Evolutionary conservation across 2,888 invertebrate species (phyloP), one percentile per base, ranked within the genome.

Genomic region (Amaurobius ferox): DNA sequence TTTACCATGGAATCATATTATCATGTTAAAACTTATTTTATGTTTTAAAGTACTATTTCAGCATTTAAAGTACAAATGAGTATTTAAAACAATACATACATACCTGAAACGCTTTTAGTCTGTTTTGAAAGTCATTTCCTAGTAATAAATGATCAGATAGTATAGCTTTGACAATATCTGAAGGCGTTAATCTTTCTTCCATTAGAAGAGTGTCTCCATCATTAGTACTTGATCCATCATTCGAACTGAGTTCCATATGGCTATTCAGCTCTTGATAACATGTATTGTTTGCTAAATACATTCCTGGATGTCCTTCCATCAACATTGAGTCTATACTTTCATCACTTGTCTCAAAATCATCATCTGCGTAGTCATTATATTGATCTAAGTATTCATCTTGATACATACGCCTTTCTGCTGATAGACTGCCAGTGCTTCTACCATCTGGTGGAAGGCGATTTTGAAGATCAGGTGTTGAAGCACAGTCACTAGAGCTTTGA

Each of bases 121-220:
- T 89, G 40, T 90, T 90, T 61, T 89, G 89, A 28, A 90, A 89
- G 66, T 93, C 93, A 11, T 93, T 93, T 88, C 94, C 92, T 90
- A 94, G 92, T 89, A 92, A 92, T 68, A 92, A 91, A 90, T 93
- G 93, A 90, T 94, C 94, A 16, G 91, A 91, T 44, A 94, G 91
- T 76, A 95, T 92, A 0, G 94, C 94, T 91, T 94, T 91, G 9
- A 92, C 91, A 2, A 91, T 90, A 87, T 92, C 91, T 7, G 86
- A 79, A 19, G 86, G 79, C 0, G 79, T 74, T 9, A 78, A 72
- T 23, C 88, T 80, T 29, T 88, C 87, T 28, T 89, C 79, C 71
- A 76, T 66, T 29, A 86, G 9, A 11, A 86, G 70, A 0, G 79
- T 79, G 44, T 55, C 88, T 44, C 76, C 89, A 71, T 78, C 79